Evolutionary conservation across 2,888 invertebrate genomes (phyloP).

Genomic region (Exocentrus adspersus): DNA sequence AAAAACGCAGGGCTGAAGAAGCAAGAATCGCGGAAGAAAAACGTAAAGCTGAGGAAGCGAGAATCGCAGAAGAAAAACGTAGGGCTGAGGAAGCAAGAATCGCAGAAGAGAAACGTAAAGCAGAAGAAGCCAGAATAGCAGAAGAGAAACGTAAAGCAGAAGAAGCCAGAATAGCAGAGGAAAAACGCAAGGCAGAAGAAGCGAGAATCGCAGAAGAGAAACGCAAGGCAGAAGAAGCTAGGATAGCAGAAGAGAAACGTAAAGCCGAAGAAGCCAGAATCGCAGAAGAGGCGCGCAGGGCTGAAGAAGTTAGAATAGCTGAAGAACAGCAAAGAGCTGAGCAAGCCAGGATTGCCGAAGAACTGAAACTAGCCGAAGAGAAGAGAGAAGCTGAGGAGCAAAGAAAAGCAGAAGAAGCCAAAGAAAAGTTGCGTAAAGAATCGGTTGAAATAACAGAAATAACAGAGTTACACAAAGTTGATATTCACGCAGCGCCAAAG

Average conservation of each 20-base stretch:
- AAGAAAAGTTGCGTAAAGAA: conserved; percentile 32
- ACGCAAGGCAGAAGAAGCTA: too few relatives aligned
- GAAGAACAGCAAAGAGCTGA: too few relatives aligned
- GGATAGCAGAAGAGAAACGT: too few relatives aligned
- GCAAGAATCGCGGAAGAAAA: conserved; percentile 37
- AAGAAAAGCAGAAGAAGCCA: conserved; percentile 44
- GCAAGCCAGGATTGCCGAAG: conserved; percentile 27
- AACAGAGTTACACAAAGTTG: conserved; percentile 47
- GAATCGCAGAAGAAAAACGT: conserved; percentile 40
- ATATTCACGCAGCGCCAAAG: conserved; percentile 44
- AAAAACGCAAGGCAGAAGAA: conserved; percentile 42
- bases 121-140: conserved; percentile 38
- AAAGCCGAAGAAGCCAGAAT: too few relatives aligned
- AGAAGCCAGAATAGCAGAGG: conserved; percentile 40
- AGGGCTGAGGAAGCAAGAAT: conserved; percentile 44
- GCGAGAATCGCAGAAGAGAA: conserved; percentile 36
- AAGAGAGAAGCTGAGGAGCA: conserved; percentile 29
- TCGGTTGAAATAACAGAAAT: conserved; percentile 52
- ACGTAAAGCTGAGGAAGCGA: conserved; percentile 50
- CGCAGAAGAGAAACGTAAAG: conserved; percentile 38
- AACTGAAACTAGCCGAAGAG: conserved; percentile 22
- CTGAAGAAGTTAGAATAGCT: too few relatives aligned
- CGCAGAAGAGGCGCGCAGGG: too few relatives aligned
- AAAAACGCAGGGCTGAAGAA: conserved; percentile 31
- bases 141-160: conserved; percentile 39